phyloP scores from a whole-genome alignment of 2,113 vertebrate species.

The Cairina moschata region DNA sequence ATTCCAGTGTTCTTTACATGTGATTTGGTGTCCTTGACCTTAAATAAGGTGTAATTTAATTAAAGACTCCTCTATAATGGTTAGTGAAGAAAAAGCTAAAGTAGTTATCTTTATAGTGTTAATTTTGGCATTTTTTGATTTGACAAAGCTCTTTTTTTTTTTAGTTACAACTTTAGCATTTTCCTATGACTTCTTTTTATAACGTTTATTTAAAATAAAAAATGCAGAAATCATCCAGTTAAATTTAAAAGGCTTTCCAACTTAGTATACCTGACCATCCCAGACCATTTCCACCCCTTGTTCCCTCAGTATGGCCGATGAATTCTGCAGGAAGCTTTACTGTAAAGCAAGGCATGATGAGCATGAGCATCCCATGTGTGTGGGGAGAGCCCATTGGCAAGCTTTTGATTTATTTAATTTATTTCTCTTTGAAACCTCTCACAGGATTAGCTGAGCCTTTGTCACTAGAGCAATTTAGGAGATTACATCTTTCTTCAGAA shows the following conservation, averaged over 20 bases:
- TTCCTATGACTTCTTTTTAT: neutral
- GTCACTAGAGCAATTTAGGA: neutral
- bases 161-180: neutral
- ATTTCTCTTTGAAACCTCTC: neutral
- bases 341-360: neutral
- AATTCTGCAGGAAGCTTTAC: fast-evolving
- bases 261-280: neutral
- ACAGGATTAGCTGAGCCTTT: neutral
- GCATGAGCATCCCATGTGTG: neutral
- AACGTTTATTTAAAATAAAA: neutral
- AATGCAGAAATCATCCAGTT: neutral
- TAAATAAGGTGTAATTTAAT: neutral
- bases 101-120: neutral
- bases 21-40: neutral
- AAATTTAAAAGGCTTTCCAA: neutral
- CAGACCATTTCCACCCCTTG: neutral
- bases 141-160: neutral
- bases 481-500: neutral
- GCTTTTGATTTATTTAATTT: neutral
- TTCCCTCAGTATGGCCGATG: neutral
- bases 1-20: neutral
- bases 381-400: neutral
- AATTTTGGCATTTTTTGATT: neutral
- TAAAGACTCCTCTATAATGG: neutral
- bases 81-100: neutral